A percentile compares a stretch with the other conserved stretches of the same genome.
Evolutionary conservation across 2,797 vertebrate genomes (phyloP).

Genomic region (Cyclopterus lumpus): DNA sequence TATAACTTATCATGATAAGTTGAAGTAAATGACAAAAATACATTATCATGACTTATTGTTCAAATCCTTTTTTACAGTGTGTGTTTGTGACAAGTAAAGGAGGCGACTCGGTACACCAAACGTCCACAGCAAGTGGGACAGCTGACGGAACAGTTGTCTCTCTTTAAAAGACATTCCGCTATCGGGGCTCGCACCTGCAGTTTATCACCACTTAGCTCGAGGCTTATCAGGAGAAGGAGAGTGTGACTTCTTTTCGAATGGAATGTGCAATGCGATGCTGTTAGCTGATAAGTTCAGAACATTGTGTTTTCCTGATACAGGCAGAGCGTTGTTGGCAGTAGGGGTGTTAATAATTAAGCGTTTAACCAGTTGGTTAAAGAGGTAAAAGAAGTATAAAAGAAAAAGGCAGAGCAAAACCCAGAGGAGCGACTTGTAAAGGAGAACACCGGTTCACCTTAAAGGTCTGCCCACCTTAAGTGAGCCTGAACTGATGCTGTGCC

Average conservation of each 20-base stretch:
- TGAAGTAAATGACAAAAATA: too few species aligned
- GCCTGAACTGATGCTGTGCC: too few species aligned
- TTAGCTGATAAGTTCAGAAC: neutral
- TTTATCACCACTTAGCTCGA: neutral
- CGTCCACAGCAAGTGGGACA: slow-evolving; percentile 8
- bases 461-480: too few species aligned
- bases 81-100: neutral
- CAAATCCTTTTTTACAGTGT: too few species aligned
- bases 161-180: too few species aligned
- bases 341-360: neutral
- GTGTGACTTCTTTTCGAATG: too few species aligned
- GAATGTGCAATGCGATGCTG: too few species aligned
- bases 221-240: neutral
- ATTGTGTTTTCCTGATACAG: neutral
- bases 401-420: too few species aligned
- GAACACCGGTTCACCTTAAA: too few species aligned
- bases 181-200: slow-evolving; percentile 25
- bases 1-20: too few species aligned
- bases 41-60: too few species aligned
- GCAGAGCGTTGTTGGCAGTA: neutral
- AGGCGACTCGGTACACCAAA: slow-evolving; percentile 7
- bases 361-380: neutral
- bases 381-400: neutral
- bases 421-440: too few species aligned
- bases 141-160: neutral